Base-by-base conservation (phyloP, 2,797 vertebrate genomes). In the Tarsius wallacei region DNA sequence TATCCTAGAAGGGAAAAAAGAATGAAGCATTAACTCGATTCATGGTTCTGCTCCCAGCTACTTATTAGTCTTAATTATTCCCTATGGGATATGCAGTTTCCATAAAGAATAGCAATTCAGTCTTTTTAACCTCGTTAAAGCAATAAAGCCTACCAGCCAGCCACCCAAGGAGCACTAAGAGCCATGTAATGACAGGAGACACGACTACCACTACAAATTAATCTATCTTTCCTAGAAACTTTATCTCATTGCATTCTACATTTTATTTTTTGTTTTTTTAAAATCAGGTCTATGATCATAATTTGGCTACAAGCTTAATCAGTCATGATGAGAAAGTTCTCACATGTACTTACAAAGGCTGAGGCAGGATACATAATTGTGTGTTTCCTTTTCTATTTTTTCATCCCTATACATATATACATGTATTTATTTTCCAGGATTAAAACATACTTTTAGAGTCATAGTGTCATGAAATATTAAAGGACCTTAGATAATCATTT, bases 1-100 rank as follows among this genome's bases (percentile, higher is more conserved):
- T 74, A 96, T 97, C 98, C 98, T 99, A 96, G 64, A 96, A 98
- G 91, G 14, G 49, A 97, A 95, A 90, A 95, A 97, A 93, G 33
- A 97, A 91, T 93, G 83, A 96, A 97, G 95, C 47, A 88, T 98
- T 97, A 98, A 74, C 51, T 98, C 93, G 21, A 78, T 87, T 91
- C 47, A 88, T 15, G 74, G 90, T 96, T 94, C 68, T 76, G 82
- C 97, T 84, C 90, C 87, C 19, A 97, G 71, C 77, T 83, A 74
- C 93, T 71, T 95, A 97, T 91, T 96, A 74, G 94, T 87, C 71
- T 76, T 92, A 95, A 96, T 86, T 96, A 97, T 97, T 90, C 51
- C 51, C 92, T n/a, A 88, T 81, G 82, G 85, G 91, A 96, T 91
- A 94, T 53, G 96, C 63, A 83, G 55, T 97, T 97, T 95, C 80